Evolutionary conservation across 2,888 invertebrate species (phyloP), one percentile per base, ranked within the genome.

Genomic region (Julus scandinavius): DNA sequence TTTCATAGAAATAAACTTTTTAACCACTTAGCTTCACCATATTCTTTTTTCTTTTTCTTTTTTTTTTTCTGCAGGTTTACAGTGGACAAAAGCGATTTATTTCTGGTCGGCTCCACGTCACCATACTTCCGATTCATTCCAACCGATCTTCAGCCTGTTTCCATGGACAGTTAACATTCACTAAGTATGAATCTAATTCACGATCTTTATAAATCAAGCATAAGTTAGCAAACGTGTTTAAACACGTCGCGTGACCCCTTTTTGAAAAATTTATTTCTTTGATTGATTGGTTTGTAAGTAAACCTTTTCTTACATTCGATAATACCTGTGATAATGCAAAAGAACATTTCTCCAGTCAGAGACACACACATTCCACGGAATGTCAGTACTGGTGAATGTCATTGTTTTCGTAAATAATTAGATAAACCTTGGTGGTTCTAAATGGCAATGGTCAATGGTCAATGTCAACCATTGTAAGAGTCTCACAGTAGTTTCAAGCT

Each of bases 61-160:
- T 29, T 29, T 87, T 88, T 87, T 88, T 45, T 88, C 49, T 41
- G 80, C 58, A 88, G 88, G 29, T 88, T 88, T 45, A 88, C 88
- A 41, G 49, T 87, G 80, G 54, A 88, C 15, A 49, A 80, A 9
- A 54, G 84, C 84, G 58, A 87, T 45, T 50, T 88, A 11, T 87
- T 88, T 17, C 85, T 88, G 20, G 88, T 88, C 7, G 87, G 87
- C 5, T 88, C 88, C 20, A 40, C 87, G 38, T 88, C 88, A 1
- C 87, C 87, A 13, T 88, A 88, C 50, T 86, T n/a, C 58, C 29
- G 87, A 9, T 88, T 49, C 50, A 88, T 86, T 41, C 88, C 88
- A 17, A 41, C 40, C 45, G 29, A 88, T 29, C 88, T 86, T 49
- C n/a, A 54, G n/a, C 86, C 86, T 15, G 38, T 88, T 20, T 45